Evolutionary conservation across 2,797 vertebrate genomes (phyloP), one percentile per base, ranked within the genome.

Genomic region (Sorex maritimensis): DNA sequence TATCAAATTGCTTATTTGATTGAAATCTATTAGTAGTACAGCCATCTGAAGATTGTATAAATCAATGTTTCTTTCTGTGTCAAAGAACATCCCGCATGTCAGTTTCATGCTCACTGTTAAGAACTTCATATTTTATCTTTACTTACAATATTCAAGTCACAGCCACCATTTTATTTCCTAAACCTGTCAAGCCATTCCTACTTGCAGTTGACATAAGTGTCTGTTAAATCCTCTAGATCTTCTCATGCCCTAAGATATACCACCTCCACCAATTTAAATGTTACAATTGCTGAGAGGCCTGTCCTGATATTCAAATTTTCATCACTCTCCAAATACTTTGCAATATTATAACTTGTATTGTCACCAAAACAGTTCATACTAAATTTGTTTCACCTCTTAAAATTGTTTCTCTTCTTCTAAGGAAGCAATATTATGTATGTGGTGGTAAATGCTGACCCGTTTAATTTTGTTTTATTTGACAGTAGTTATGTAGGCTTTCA

Each of bases 1-100:
- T 21, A 58, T 80, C 10, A 52, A 52, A 52, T n/a, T 67, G 26
- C 4, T 90, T 88, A 44, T 73, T 90, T 77, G 38, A 91, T 91
- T 84, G 88, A 78, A 88, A 65, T 77, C 13, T 49, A 55, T 1
- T 63, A 79, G 73, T 21, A n/a, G 2, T 78, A 90, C 5, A 44
- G 71, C 23, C 4, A 58, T 1, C 7, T 75, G 21, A 44, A 74
- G 5, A 7, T 73, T 67, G 6, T 68, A 24, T 80, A 72, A 72
- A 68, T 88, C 69, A 80, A 14, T 30, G 5, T 73, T 84, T 1
- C n/a, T 41, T 23, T 30, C 30, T 55, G 71, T 58, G 30, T 90
- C 41, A 44, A 24, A 86, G 17, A 73, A 28, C 49, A 24, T n/a
- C 14, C 61, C 78, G 3, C 4, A 19, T 49, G 13, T 46, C 10